phyloP scores from a whole-genome alignment of 2,888 invertebrate species.

The Hipparchia sbordonii region DNA sequence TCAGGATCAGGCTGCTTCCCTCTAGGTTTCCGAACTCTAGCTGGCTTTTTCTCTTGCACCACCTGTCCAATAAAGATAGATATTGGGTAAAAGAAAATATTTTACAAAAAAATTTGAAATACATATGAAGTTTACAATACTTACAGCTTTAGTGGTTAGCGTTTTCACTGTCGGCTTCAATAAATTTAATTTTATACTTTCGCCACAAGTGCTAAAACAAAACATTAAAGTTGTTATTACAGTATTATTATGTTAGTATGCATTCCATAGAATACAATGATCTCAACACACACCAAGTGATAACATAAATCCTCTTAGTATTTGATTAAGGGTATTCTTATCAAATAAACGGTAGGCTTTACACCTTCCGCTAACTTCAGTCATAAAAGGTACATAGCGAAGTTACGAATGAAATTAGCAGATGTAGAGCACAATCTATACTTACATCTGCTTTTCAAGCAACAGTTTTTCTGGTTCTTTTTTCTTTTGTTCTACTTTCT shows the following conservation, averaged over 20 bases:
- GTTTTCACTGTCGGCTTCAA: slow-evolving; percentile 67
- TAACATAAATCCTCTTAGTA: too few species aligned
- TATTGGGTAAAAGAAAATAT: too few species aligned
- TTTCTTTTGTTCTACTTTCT: slow-evolving; percentile 77
- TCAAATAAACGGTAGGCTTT: too few species aligned
- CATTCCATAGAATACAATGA: too few species aligned
- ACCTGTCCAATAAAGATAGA: slow-evolving; percentile 42
- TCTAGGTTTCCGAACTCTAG: slow-evolving; percentile 77
- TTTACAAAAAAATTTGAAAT: not conserved
- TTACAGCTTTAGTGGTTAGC: slow-evolving; percentile 63
- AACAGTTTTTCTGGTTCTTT: slow-evolving; percentile 70
- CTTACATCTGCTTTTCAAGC: slow-evolving; percentile 69
- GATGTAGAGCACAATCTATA: not conserved
- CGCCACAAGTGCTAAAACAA: slow-evolving; percentile 63
- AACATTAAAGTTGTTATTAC: slow-evolving; percentile 17
- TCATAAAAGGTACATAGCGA: too few species aligned
- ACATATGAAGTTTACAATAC: slow-evolving; percentile 43
- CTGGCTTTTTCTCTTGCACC: slow-evolving; percentile 68
- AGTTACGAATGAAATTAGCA: too few species aligned
- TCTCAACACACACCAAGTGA: too few species aligned
- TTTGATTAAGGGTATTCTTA: too few species aligned
- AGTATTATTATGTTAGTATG: too few species aligned
- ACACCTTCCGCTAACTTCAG: too few species aligned
- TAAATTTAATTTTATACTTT: slow-evolving; percentile 77
- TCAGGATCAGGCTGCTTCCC: slow-evolving; percentile 83